phyloP scores from a whole-genome alignment of 2,888 invertebrate species.

The Platerodrilus igneus region DNA sequence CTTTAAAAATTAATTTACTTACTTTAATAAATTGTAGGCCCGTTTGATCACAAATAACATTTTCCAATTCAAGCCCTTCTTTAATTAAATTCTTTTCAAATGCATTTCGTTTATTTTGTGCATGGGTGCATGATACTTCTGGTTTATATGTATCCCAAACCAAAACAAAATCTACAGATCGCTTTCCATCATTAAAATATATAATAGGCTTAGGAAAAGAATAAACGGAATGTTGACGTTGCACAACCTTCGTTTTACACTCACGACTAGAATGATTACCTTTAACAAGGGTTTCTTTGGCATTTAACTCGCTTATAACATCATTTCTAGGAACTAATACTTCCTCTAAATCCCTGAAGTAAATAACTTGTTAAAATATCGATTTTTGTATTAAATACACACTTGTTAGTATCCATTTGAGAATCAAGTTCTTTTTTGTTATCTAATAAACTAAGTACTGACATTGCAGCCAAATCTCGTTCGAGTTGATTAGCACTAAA shows the following conservation, averaged over 20 bases:
- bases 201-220: constrained; percentile 53
- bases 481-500: constrained; percentile 24
- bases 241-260: too few species aligned
- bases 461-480: constrained; percentile 51
- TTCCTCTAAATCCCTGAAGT: constrained; percentile 14
- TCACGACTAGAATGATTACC: constrained; percentile 17
- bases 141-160: constrained; percentile 65
- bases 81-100: constrained; percentile 68
- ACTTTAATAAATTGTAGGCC: constrained; percentile 77
- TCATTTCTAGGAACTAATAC: constrained; percentile 7
- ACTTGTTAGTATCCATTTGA: constrained; percentile 60
- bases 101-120: constrained; percentile 52
- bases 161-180: constrained; percentile 73
- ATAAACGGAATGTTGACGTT: constrained; percentile 20
- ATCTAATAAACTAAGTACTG: constrained; percentile 54
- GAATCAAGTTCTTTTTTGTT: constrained; percentile 56
- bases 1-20: too few species aligned
- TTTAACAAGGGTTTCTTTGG: constrained; percentile 4
- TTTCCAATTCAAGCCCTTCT: constrained; percentile 72
- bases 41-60: constrained; percentile 60
- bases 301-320: constrained; percentile 1
- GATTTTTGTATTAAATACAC: constrained; percentile 16
- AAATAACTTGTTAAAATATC: constrained; percentile 8
- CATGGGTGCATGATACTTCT: constrained; percentile 47
- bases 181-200: constrained; percentile 64